A percentile compares a stretch with the other conserved stretches of the same genome.
Evolutionary conservation across 2,888 invertebrate genomes (phyloP).

Genomic region (Patella pellucida): DNA sequence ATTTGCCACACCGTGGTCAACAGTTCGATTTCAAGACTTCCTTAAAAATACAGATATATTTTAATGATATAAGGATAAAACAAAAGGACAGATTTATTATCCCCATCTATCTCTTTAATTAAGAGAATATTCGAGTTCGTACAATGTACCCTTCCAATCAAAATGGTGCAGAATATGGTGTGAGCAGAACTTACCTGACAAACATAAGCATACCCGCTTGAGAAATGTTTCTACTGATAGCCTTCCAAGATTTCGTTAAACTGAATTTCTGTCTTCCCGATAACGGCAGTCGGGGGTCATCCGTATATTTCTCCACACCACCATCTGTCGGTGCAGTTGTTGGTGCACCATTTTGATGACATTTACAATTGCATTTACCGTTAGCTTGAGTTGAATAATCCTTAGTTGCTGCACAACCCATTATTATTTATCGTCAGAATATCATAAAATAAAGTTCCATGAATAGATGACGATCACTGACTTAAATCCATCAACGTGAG

Average conservation of each 20-base stretch:
- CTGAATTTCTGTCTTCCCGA: background rate
- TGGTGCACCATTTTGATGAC: background rate
- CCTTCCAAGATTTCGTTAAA: conserved; percentile 1
- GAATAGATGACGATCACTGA: background rate
- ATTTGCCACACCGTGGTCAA: no score
- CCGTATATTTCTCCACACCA: background rate
- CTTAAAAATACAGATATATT: no score
- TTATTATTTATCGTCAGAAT: background rate
- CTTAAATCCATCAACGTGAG: no score
- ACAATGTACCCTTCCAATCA: no score
- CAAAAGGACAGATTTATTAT: no score
- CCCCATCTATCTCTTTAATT: no score
- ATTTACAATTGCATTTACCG: background rate
- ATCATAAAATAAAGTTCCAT: background rate
- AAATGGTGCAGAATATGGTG: no score
- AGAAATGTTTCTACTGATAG: background rate
- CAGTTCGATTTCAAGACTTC: no score
- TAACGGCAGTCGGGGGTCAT: background rate
- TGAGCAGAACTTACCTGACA: background rate
- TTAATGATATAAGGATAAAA: no score
- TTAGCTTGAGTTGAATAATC: background rate
- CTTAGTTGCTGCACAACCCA: background rate
- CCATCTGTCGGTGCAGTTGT: background rate
- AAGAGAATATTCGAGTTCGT: no score
- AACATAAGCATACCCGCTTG: conserved; percentile 1